Evolutionary conservation across 2,888 invertebrate genomes (phyloP).

Genomic region (Mythimna loreyi): DNA sequence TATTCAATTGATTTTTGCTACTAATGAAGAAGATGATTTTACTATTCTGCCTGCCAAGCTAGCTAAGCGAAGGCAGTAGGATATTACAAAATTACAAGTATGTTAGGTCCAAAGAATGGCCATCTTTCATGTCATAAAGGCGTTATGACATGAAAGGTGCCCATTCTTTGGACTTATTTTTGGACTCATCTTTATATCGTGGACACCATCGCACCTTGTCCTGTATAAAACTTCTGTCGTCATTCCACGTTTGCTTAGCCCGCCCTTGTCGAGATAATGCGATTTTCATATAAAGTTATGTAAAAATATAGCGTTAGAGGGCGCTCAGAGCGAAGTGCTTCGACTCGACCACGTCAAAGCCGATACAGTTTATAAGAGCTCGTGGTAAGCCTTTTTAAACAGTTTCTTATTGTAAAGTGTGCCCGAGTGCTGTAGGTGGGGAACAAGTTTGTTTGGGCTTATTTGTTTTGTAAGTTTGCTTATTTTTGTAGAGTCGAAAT

Average conservation of each 20-base stretch:
- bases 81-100: too few relatives aligned
- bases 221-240: constrained; percentile 36
- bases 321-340: constrained; percentile 68
- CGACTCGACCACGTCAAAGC: constrained; percentile 54
- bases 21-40: too few relatives aligned
- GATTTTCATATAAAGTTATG: constrained; percentile 80
- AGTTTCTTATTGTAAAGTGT: constrained; percentile 46
- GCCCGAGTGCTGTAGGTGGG: constrained; percentile 25
- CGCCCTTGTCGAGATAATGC: constrained; percentile 69
- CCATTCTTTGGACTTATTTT: not conserved
- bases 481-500: constrained; percentile 5
- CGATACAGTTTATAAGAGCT: constrained; percentile 65
- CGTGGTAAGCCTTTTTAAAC: constrained; percentile 57
- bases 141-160: not conserved
- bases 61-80: too few relatives aligned
- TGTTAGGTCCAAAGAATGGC: too few relatives aligned
- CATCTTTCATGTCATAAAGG: too few relatives aligned
- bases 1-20: too few relatives aligned
- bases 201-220: not conserved
- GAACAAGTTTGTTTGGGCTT: constrained; percentile 15
- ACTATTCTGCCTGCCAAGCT: too few relatives aligned
- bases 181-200: not conserved
- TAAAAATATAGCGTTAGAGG: constrained; percentile 70
- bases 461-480: constrained; percentile 9
- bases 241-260: constrained; percentile 6